phyloP scores from a whole-genome alignment of 1,140 invertebrate species.

The Elymnias hypermnestra region DNA sequence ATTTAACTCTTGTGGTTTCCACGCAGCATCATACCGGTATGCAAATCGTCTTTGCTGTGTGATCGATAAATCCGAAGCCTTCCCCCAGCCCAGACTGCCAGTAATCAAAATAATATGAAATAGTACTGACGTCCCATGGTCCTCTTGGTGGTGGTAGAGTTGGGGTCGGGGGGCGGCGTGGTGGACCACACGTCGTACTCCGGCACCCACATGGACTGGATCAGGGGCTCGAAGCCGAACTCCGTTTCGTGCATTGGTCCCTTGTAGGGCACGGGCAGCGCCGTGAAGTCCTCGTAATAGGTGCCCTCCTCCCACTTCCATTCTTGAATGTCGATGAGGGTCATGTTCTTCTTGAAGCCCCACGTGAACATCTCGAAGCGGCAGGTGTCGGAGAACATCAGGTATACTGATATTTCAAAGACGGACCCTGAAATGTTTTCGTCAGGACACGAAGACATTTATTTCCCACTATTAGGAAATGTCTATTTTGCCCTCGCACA shows the following conservation, averaged over 20 bases:
- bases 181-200: constrained; percentile 42
- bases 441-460: no score
- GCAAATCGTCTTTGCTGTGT: no score
- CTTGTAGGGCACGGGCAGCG: no score
- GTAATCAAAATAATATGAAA: no score
- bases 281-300: no score
- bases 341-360: constrained; percentile 37
- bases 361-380: constrained; percentile 42
- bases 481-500: no score
- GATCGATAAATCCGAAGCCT: no score
- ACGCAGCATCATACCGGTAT: no score
- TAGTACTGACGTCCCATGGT: background rate
- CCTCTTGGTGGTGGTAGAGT: constrained; percentile 1
- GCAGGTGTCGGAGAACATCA: constrained; percentile 41
- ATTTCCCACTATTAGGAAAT: no score
- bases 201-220: constrained; percentile 34
- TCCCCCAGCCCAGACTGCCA: no score
- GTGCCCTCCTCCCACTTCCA: constrained; percentile 52
- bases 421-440: constrained; percentile 30
- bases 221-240: constrained; percentile 42
- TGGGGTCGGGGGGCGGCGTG: constrained; percentile 18
- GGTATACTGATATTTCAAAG: constrained; percentile 38
- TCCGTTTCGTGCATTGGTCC: constrained; percentile 29
- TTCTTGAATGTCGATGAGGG: constrained; percentile 34
- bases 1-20: no score